phyloP scores from a whole-genome alignment of 2,888 invertebrate genomes.

The Brenthis hecate region DNA sequence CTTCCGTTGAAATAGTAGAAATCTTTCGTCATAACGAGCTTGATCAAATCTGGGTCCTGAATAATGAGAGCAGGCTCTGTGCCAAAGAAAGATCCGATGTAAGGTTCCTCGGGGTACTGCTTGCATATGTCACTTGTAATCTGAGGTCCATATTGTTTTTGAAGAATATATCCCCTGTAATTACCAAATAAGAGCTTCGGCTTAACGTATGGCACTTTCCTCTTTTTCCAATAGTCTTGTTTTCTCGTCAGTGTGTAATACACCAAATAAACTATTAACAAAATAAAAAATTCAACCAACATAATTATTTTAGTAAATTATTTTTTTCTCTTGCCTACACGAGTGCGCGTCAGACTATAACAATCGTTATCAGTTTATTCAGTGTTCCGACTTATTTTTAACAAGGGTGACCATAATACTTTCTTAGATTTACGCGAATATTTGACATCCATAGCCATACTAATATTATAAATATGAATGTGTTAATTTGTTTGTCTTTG shows the following conservation, averaged over 20 bases:
- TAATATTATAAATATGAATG: too few species aligned
- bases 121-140: constrained; percentile 51
- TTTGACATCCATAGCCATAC: too few species aligned
- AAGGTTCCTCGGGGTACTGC: constrained; percentile 53
- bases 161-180: constrained; percentile 52
- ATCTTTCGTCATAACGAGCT: constrained; percentile 57
- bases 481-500: too few species aligned
- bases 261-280: neutral
- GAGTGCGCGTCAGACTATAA: too few species aligned
- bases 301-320: neutral
- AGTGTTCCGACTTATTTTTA: too few species aligned
- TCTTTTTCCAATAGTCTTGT: constrained; percentile 56
- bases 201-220: constrained; percentile 49
- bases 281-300: constrained; percentile 11
- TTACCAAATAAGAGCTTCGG: constrained; percentile 59
- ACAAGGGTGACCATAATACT: too few species aligned
- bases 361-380: too few species aligned
- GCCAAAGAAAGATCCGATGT: constrained; percentile 59
- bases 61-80: constrained; percentile 61
- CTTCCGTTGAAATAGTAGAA: constrained; percentile 63
- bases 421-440: too few species aligned
- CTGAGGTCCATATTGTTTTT: constrained; percentile 48
- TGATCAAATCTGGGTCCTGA: constrained; percentile 58
- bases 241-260: constrained; percentile 37
- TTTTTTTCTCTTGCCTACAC: too few species aligned